Conservation (phyloP, 64 coral and sea anemone genomes). For the Platygyra sinensis region DNA sequence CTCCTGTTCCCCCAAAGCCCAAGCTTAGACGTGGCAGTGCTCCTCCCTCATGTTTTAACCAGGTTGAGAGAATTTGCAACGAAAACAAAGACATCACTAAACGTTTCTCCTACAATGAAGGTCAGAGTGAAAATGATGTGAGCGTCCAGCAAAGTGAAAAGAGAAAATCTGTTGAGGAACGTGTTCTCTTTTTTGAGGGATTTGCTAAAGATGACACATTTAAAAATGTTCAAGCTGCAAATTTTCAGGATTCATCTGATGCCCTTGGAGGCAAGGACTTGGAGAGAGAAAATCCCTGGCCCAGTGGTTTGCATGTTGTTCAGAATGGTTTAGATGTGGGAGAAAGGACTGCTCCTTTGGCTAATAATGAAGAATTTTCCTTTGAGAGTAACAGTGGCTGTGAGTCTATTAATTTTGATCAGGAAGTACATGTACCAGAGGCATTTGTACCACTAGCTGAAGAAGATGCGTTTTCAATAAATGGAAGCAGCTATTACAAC, state of each 20-base stretch:
- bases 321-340: background rate
- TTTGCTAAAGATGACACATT: background rate
- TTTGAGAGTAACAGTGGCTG: background rate
- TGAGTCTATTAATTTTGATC: background rate
- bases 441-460: constrained; percentile 1
- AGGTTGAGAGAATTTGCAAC: background rate
- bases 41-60: constrained; percentile 30
- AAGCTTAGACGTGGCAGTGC: constrained; percentile 39
- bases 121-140: background rate
- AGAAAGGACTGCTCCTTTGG: background rate
- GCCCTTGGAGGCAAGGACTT: background rate
- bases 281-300: background rate
- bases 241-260: background rate
- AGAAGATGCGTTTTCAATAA: constrained; percentile 14
- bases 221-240: background rate
- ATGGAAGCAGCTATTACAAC: constrained; percentile 5
- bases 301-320: background rate
- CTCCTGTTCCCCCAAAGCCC: constrained; percentile 53
- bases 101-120: constrained; percentile 45
- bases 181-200: constrained; percentile 29
- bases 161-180: constrained; percentile 13
- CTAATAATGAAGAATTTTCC: background rate
- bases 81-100: constrained; percentile 12
- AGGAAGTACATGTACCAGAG: background rate
- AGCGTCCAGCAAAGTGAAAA: background rate